A percentile compares a stretch with the other conserved stretches of the same genome.
phyloP scores from a whole-genome alignment of 2,797 vertebrate species.

The Diplodus sargus region DNA sequence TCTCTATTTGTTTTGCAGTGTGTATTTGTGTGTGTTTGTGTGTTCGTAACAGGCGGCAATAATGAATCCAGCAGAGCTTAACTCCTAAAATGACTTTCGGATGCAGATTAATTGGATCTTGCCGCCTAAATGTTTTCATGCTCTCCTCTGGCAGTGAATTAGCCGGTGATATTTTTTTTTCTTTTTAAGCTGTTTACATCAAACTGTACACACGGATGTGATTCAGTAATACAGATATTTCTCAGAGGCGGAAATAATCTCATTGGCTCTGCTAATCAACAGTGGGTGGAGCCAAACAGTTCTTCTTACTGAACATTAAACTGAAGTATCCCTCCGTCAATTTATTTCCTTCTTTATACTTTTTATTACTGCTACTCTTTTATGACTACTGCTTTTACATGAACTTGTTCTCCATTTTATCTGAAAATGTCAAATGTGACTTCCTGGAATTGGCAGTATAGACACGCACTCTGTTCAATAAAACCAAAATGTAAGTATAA shows the following conservation, averaged over 20 bases:
- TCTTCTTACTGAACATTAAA: neutral
- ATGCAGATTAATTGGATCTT: conserved; percentile 39
- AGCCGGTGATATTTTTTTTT: neutral
- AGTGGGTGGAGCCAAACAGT: neutral
- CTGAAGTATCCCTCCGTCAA: neutral
- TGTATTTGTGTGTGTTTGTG: neutral
- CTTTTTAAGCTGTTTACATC: conserved; percentile 33
- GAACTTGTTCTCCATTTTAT: too few species aligned
- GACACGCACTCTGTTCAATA: too few species aligned
- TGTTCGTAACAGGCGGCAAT: neutral
- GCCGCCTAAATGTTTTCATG: conserved; percentile 10
- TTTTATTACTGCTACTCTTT: too few species aligned
- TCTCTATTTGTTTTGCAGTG: neutral
- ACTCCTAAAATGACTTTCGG: conserved; percentile 25
- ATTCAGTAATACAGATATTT: conserved; percentile 4
- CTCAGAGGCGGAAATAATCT: conserved; percentile 2
- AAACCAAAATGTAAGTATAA: too few species aligned
- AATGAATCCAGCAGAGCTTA: conserved; percentile 27
- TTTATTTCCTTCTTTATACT: neutral
- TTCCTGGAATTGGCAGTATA: too few species aligned
- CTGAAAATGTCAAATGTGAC: too few species aligned
- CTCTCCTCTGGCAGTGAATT: conserved; percentile 28
- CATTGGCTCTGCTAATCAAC: neutral
- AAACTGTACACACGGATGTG: conserved; percentile 1
- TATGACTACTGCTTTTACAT: too few species aligned